Evolutionary conservation across 2,888 invertebrate genomes (phyloP).

Genomic region (Drosophila atripex): DNA sequence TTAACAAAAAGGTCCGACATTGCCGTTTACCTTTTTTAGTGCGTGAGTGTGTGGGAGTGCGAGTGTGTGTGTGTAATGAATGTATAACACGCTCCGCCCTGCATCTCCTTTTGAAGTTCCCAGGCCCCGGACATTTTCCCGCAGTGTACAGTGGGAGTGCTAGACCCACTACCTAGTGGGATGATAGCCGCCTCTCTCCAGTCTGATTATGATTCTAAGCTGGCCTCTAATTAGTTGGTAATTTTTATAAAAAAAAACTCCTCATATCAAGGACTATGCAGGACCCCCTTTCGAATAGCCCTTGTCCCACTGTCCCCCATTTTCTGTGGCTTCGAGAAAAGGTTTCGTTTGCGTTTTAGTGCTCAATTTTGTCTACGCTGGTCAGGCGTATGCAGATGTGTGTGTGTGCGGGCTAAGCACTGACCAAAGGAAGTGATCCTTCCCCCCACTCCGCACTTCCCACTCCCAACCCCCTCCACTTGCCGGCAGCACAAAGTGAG

Average conservation of each 20-base stretch:
- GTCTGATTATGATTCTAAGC: too few species aligned
- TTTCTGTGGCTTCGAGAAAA: constrained; percentile 5
- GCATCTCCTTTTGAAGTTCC: constrained; percentile 28
- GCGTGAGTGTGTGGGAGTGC: constrained; percentile 5
- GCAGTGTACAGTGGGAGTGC: constrained; percentile 45
- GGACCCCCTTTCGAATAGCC: too few species aligned
- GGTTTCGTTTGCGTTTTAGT: constrained; percentile 50
- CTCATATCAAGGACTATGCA: too few species aligned
- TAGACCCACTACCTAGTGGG: too few species aligned
- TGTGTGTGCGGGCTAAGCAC: constrained; percentile 29
- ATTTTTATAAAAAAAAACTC: too few species aligned
- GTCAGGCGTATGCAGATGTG: constrained; percentile 53
- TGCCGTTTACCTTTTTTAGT: constrained; percentile 58
- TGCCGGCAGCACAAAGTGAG: neutral
- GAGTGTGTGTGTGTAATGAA: constrained; percentile 55
- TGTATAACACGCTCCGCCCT: constrained; percentile 53
- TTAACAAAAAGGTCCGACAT: constrained; percentile 70
- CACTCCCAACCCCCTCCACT: neutral
- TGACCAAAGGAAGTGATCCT: constrained; percentile 52
- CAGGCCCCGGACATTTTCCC: neutral
- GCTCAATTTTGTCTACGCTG: constrained; percentile 53
- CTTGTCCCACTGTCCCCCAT: neutral
- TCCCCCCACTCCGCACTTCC: neutral
- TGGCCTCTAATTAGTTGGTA: too few species aligned
- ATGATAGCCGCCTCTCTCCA: too few species aligned